phyloP scores from a whole-genome alignment of 1,140 invertebrate species.

The Globodera ellingtonae region DNA sequence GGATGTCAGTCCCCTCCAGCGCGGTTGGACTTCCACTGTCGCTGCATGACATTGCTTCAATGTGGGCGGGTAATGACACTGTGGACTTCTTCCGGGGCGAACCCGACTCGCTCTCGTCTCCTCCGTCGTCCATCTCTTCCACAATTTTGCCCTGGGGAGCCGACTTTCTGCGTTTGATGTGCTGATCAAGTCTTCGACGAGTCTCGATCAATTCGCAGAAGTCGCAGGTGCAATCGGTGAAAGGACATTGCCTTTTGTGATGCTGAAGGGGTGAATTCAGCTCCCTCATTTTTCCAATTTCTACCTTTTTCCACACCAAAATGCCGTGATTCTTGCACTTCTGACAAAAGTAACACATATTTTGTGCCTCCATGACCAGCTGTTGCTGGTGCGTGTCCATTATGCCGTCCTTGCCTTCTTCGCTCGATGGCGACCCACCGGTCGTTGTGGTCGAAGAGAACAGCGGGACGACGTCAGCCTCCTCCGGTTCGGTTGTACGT shows the following conservation, averaged over 20 bases:
- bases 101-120: not conserved
- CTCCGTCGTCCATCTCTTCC: conserved; percentile 13
- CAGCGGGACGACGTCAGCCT: conserved; percentile 48
- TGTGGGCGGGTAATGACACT: conserved; percentile 7
- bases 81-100: conserved; percentile 25
- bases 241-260: conserved; percentile 58
- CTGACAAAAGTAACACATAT: conserved; percentile 64
- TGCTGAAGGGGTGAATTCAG: conserved; percentile 39
- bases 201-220: conserved; percentile 61
- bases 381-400: conserved; percentile 12
- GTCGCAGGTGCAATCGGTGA: conserved; percentile 51
- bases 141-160: not conserved
- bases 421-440: conserved; percentile 24
- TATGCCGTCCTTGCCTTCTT: conserved; percentile 15
- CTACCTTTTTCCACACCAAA: conserved; percentile 61
- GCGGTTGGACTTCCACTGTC: not conserved
- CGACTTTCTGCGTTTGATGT: conserved; percentile 30
- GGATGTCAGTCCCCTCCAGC: not conserved
- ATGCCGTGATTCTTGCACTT: conserved; percentile 62
- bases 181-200: conserved; percentile 54
- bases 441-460: not conserved
- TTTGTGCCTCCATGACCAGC: conserved; percentile 37
- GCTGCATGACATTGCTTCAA: conserved; percentile 11
- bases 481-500: conserved; percentile 38
- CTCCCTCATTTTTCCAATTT: not conserved